Base-by-base conservation (phyloP, 2,113 vertebrate genomes). In the Aegithalos caudatus region DNA sequence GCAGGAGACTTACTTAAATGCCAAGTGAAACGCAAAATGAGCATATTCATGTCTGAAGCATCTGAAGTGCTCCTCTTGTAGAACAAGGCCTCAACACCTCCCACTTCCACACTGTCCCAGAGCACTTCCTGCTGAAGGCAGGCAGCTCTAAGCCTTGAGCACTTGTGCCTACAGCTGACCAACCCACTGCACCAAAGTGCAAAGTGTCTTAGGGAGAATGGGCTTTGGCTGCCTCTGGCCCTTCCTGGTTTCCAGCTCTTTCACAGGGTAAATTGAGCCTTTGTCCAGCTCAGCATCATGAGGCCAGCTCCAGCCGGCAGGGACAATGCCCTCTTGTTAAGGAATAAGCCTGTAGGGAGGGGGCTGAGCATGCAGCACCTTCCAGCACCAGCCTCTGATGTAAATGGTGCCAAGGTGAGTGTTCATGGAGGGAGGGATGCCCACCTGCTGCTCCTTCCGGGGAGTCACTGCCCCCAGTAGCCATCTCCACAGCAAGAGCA, bases 311-410 rank as follows among this genome's bases (percentile, higher is more conserved):
- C 81, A 6, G 6, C 22, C 2, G 6, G 56, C 76, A 69, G 57
- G 66, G 81, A 95, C 94, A 95, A 94, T 76, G 85, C 64, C 24
- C 35, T 72, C 69, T 94, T 93, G 90, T 96, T 71, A 54, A 78
- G 45, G 53, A 83, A 56, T 81, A 81, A 89, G 56, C 64, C 65
- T 58, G 57, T 3, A 82, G 64, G 67, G 74, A 88, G 71, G 21
- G 24, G 35, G 14, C 57, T 65, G 54, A 72, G 35, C 50, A 11
- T 7, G 0, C 20, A 72, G 35, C 81, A 96, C 84, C 95, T 92
- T 87, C 84, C 73, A 66, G 62, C 67, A 29, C 67, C 40, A 56
- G 81, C 27, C 22, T 67, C 53, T 65, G 44, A 25, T 42, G 42
- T 37, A 35, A 77, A 50, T 3, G n/a, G 19, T 4, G 47, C 13